Conservation (phyloP, 1,140 invertebrate genomes). For the Pollicipes pollicipes region DNA sequence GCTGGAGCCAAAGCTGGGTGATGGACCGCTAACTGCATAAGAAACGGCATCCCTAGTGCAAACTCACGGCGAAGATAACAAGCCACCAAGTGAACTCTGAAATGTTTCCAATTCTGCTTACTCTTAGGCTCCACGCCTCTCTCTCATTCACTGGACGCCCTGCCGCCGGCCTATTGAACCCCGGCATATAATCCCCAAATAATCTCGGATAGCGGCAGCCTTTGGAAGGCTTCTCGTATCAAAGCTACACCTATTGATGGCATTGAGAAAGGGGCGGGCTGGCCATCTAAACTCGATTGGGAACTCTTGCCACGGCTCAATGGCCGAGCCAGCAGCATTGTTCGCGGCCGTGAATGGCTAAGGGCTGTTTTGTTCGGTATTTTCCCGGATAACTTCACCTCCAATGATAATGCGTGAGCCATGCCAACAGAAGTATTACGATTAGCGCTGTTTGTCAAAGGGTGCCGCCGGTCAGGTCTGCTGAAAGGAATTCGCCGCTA, state of each 20-base stretch:
- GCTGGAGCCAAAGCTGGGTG: too few relatives aligned
- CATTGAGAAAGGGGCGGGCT: neutral
- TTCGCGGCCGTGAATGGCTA: neutral
- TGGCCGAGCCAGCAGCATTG: neutral
- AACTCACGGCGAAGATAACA: too few relatives aligned
- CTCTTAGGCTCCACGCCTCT: too few relatives aligned
- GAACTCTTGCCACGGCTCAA: neutral
- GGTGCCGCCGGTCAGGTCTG: neutral
- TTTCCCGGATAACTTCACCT: neutral
- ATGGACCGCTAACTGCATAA: too few relatives aligned
- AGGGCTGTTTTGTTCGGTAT: neutral
- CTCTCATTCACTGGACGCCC: too few relatives aligned
- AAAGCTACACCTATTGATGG: neutral
- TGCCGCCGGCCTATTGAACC: too few relatives aligned
- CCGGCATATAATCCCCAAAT: neutral
- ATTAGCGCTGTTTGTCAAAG: neutral
- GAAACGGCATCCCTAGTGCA: too few relatives aligned
- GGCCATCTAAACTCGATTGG: neutral
- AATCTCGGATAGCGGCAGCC: neutral
- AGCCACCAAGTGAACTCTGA: too few relatives aligned
- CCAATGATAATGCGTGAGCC: neutral
- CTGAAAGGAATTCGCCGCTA: neutral
- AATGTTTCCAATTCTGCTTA: too few relatives aligned
- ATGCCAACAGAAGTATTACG: neutral
- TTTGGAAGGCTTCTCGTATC: neutral